A percentile compares a stretch with the other conserved stretches of the same genome.
phyloP scores from a whole-genome alignment of 1,140 invertebrate genomes.

The Colletes latitarsis region DNA sequence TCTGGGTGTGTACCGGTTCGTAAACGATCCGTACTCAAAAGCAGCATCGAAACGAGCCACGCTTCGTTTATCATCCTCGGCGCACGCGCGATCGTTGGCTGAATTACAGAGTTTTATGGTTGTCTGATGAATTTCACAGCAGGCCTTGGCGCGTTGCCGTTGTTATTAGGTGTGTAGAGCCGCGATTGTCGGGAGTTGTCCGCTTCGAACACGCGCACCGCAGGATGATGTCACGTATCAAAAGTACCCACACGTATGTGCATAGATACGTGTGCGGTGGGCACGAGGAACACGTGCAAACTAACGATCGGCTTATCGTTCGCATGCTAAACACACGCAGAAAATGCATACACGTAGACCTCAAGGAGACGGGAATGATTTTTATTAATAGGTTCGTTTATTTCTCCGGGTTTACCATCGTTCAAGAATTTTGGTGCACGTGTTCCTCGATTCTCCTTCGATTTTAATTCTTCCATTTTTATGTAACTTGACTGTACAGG shows the following conservation, averaged over 20 bases:
- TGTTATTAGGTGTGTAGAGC: conserved; percentile 21
- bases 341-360: conserved; percentile 30
- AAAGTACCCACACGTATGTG: conserved; percentile 40
- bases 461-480: no score
- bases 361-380: conserved; percentile 59
- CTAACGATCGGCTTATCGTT: conserved; percentile 57
- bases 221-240: conserved; percentile 64
- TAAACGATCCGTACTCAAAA: background rate
- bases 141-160: conserved; percentile 38
- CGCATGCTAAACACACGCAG: conserved; percentile 47
- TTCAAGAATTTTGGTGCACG: background rate
- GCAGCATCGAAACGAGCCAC: background rate
- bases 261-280: background rate
- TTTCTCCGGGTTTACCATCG: background rate
- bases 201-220: background rate
- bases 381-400: conserved; percentile 49
- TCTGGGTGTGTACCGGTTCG: background rate
- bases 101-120: conserved; percentile 47
- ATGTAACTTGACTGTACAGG: no score
- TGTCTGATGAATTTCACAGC: conserved; percentile 45
- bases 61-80: background rate
- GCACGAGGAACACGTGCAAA: conserved; percentile 44
- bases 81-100: background rate
- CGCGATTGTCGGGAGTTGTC: background rate
- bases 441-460: no score